Evolutionary conservation across 2,888 invertebrate species (phyloP).

Genomic region (Polia nebulosa): DNA sequence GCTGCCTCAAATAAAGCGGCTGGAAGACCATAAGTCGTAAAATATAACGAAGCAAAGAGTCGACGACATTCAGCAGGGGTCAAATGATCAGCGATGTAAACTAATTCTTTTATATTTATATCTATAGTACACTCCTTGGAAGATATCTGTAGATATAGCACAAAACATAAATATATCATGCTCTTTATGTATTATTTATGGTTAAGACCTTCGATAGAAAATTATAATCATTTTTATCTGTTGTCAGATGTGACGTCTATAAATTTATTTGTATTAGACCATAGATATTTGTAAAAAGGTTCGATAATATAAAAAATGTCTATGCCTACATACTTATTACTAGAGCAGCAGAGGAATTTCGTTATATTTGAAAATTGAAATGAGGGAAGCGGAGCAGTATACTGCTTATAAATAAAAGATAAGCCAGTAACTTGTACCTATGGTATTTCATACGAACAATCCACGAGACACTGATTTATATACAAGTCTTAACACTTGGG

Average conservation of each 20-base stretch:
- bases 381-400: conserved; percentile 46
- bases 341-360: conserved; percentile 29
- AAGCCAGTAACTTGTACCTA: conserved; percentile 37
- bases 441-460: conserved; percentile 43
- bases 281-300: conserved; percentile 30
- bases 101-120: conserved; percentile 73
- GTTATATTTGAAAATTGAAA: conserved; percentile 54
- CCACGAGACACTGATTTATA: conserved; percentile 49
- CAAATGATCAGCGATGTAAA: conserved; percentile 91
- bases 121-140: conserved; percentile 76
- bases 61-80: conserved; percentile 90
- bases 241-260: conserved; percentile 40
- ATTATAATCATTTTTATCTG: conserved; percentile 9
- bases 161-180: conserved; percentile 72
- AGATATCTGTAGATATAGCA: conserved; percentile 59
- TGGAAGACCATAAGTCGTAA: conserved; percentile 77
- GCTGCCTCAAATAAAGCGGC: conserved; percentile 69
- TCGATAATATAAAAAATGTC: not conserved
- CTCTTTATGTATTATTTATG: not conserved
- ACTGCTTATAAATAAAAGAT: conserved; percentile 55
- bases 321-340: conserved; percentile 12
- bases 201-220: conserved; percentile 3
- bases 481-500: conserved; percentile 13
- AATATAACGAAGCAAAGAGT: conserved; percentile 91
- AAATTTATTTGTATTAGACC: not conserved